Conservation (phyloP, 2,888 invertebrate genomes). For the Noctua pronuba region DNA sequence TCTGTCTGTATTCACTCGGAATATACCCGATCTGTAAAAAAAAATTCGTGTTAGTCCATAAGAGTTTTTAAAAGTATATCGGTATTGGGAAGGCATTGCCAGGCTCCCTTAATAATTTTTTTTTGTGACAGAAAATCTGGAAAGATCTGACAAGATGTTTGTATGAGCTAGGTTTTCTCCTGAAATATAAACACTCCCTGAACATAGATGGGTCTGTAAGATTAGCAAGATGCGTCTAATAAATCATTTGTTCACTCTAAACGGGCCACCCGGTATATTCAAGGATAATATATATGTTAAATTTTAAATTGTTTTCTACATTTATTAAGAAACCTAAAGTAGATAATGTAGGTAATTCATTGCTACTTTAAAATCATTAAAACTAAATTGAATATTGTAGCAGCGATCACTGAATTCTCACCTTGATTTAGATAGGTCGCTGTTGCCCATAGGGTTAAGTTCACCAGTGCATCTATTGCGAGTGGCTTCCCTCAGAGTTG, state of each 20-base stretch:
- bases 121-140: not conserved
- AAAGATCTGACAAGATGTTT: not conserved
- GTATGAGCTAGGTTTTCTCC: not conserved
- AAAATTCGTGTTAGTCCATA: not conserved
- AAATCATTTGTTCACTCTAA: not conserved
- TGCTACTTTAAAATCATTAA: not conserved
- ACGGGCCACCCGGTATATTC: not conserved
- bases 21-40: conserved; percentile 78
- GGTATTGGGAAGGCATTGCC: not conserved
- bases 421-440: conserved; percentile 76
- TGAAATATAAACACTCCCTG: too few species aligned
- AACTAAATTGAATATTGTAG: not conserved
- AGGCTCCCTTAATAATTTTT: not conserved
- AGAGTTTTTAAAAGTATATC: not conserved
- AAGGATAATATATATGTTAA: not conserved
- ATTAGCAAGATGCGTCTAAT: too few species aligned
- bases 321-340: not conserved
- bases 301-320: not conserved
- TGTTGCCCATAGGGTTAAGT: conserved; percentile 76
- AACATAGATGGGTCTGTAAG: too few species aligned
- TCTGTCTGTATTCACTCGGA: conserved; percentile 77
- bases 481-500: conserved; percentile 67
- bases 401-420: conserved; percentile 48
- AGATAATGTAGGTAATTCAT: not conserved
- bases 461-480: conserved; percentile 73